A percentile compares a stretch with the other conserved stretches of the same genome.
phyloP scores from a whole-genome alignment of 2,888 invertebrate species.

The Eristalinus aeneus region DNA sequence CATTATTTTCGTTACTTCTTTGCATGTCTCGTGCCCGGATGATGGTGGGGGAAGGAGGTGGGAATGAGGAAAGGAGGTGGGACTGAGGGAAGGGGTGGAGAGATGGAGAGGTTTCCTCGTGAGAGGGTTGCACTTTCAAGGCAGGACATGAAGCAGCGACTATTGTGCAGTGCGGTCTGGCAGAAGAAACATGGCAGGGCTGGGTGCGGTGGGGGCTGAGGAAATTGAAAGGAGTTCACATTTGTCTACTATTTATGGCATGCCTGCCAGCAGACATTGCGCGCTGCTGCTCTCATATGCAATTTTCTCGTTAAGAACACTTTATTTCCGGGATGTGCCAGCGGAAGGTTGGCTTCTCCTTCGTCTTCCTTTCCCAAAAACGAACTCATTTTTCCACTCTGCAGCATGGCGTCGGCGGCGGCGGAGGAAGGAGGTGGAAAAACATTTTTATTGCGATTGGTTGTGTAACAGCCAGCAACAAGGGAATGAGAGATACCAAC shows the following conservation, averaged over 20 bases:
- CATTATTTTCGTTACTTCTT: background rate
- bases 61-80: background rate
- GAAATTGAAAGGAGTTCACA: constrained; percentile 55
- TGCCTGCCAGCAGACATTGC: constrained; percentile 30
- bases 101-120: background rate
- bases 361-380: background rate
- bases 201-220: background rate
- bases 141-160: background rate
- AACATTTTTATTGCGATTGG: constrained; percentile 52
- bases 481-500: background rate
- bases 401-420: background rate
- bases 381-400: background rate
- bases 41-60: background rate
- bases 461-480: constrained; percentile 31
- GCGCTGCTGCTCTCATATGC: constrained; percentile 46
- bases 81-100: background rate
- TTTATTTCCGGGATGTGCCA: constrained; percentile 59
- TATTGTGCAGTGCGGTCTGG: background rate
- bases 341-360: constrained; percentile 43
- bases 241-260: constrained; percentile 64
- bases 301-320: constrained; percentile 67
- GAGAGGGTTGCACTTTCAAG: background rate
- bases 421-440: constrained; percentile 25
- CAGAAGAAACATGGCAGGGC: background rate
- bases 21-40: background rate